These are phyloP conservation scores for Pediacus dermestoides DNA, from an alignment of 2,888 invertebrate genomes.

Conservation along the genomic window DNA sequence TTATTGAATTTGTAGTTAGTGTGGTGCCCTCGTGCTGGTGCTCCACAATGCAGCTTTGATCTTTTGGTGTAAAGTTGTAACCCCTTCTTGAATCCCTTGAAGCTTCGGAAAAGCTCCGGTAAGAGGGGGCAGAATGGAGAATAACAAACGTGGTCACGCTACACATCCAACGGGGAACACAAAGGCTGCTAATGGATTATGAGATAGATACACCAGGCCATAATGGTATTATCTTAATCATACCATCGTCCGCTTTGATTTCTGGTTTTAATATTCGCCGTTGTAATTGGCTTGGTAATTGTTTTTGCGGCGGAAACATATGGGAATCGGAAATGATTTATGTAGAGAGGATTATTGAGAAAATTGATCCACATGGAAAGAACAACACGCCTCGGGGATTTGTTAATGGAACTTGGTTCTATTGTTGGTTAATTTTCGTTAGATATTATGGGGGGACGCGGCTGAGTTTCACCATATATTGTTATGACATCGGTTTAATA, in stretches of 20 bases:
- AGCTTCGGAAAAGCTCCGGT: constrained; percentile 12
- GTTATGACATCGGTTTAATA: no score
- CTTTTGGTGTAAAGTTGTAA: constrained; percentile 1
- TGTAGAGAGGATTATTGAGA: constrained; percentile 20
- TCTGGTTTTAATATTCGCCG: constrained; percentile 45
- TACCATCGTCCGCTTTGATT: constrained; percentile 43
- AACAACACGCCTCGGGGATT: no score
- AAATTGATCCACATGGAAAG: no score
- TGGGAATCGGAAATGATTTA: constrained; percentile 34
- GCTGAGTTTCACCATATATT: no score
- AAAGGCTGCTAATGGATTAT: constrained; percentile 43
- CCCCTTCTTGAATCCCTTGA: constrained; percentile 11
- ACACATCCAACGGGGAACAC: constrained; percentile 28
- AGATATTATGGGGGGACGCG: no score
- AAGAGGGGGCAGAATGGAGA: constrained; percentile 24
- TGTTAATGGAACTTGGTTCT: no score
- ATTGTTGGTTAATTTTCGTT: no score
- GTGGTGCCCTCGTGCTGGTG: no score
- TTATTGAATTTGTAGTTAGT: no score
- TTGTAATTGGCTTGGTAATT: constrained; percentile 45
- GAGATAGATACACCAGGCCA: constrained; percentile 36
- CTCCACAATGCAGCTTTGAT: constrained; percentile 2
- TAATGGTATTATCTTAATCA: constrained; percentile 47
- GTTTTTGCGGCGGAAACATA: constrained; percentile 41
- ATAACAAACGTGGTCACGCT: constrained; percentile 38